Evolutionary conservation across 2,113 vertebrate species (phyloP), one percentile per base, ranked within the genome.

Genomic region (Tetrax tetrax): DNA sequence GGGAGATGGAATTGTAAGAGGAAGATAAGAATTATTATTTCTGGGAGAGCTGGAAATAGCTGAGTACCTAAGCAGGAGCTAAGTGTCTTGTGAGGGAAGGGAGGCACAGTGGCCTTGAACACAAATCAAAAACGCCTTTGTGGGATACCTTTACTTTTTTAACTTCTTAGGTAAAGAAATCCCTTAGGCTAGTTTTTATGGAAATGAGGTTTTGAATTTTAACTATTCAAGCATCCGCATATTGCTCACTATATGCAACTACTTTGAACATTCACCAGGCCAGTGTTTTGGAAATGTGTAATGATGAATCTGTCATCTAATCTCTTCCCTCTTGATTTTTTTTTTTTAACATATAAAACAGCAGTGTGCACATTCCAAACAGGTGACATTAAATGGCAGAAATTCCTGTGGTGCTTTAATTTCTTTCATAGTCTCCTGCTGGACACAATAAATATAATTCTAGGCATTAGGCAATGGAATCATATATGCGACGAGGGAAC

Each of bases 401-500:
- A 87, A 90, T 95, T 63, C 72, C 48, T 78, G 76, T 65, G 56
- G 80, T 68, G 23, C 48, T 91, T 87, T 60, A 68, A 51, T 92
- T 90, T 89, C 51, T 74, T 60, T 33, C 17, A 1, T 31, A n/a
- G 25, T 72, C 27, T 90, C 50, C 54, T 64, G 48, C 38, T 87
- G 86, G 27, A 56, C 27, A 7, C 10, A 14, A 47, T 43, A 72
- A 90, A 75, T 78, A 28, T 1, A 1, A 15, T 66, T 85, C 12
- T 51, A 43, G 28, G 45, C 48, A 14, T 56, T 65, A 48, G 35
- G 41, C 59, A 43, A 4, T 63, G 61, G 38, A 64, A 33, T 45
- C 6, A 0, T 29, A 14, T 37, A 6, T n/a, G 2, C 71, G 54
- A 33, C 0, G 3, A 71, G 43, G 27, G 24, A 33, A n/a, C 0